Evolutionary conservation across 2,797 vertebrate genomes (phyloP).

Genomic region (Pygocentrus nattereri): DNA sequence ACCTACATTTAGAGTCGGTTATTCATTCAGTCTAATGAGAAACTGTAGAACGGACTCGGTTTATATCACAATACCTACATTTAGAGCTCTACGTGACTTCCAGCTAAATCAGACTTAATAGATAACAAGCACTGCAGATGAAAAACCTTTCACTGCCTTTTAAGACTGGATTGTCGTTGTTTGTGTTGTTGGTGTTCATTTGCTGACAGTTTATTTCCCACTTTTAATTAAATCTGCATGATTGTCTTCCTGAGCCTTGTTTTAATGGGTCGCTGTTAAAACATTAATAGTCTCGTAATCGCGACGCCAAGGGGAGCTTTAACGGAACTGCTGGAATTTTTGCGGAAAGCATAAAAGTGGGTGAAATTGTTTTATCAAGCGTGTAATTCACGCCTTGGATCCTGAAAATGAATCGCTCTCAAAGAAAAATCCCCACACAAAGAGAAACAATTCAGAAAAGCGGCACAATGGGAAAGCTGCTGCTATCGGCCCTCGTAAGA

Average conservation of each 20-base stretch:
- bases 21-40: no score
- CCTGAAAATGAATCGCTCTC: background rate
- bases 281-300: conserved; percentile 37
- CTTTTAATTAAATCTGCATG: conserved; percentile 39
- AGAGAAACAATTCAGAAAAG: background rate
- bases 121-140: background rate
- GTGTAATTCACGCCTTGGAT: conserved; percentile 13
- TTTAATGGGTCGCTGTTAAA: conserved; percentile 30
- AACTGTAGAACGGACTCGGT: no score
- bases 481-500: background rate
- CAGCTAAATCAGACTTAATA: background rate
- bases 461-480: background rate
- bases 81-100: no score
- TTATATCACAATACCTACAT: background rate
- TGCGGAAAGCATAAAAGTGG: background rate
- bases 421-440: conserved; percentile 15
- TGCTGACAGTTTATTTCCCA: conserved; percentile 5
- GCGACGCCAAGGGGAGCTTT: background rate
- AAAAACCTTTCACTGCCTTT: background rate
- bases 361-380: conserved; percentile 20
- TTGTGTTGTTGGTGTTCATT: background rate
- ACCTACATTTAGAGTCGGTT: background rate
- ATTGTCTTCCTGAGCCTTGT: conserved; percentile 1
- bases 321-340: conserved; percentile 6
- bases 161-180: background rate